These are phyloP conservation scores for Peromyscus leucopus DNA, from an alignment of 2,113 vertebrate genomes.

Conservation along the genomic window DNA sequence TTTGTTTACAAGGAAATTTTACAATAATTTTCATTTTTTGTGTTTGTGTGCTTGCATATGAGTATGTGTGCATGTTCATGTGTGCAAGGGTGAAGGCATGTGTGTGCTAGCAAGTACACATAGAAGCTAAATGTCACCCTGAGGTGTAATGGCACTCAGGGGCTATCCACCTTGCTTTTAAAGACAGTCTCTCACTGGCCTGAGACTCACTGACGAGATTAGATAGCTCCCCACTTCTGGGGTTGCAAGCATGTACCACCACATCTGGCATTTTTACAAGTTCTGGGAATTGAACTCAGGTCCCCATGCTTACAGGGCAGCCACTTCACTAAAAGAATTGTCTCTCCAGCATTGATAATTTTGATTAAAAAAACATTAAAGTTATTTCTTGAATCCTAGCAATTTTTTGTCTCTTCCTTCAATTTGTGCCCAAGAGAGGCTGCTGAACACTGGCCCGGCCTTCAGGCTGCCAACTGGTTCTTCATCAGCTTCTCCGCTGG, in stretches of 20 bases:
- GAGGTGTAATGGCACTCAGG: background rate
- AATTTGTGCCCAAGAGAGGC: background rate
- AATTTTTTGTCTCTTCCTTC: background rate
- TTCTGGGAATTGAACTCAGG: background rate
- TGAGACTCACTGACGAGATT: no score
- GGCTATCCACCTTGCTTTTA: background rate
- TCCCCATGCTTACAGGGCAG: background rate
- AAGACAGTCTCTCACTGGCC: background rate
- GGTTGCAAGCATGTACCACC: no score
- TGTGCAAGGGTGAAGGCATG: background rate
- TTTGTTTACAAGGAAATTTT: background rate
- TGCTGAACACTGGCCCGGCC: rapidly evolving
- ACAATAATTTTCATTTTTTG: background rate
- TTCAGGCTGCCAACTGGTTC: rapidly evolving
- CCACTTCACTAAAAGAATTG: background rate
- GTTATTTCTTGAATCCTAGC: background rate
- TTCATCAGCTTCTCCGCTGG: background rate
- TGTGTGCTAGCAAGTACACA: no score
- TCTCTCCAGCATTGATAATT: background rate
- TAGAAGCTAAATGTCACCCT: background rate
- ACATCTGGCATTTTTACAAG: background rate
- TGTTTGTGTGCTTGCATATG: background rate
- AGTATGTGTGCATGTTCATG: background rate
- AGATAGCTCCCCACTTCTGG: background rate
- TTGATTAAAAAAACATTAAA: background rate